These are phyloP conservation scores for Pristionchus fissidentatus DNA, from an alignment of 2,888 invertebrate species.

Conservation along the genomic window DNA sequence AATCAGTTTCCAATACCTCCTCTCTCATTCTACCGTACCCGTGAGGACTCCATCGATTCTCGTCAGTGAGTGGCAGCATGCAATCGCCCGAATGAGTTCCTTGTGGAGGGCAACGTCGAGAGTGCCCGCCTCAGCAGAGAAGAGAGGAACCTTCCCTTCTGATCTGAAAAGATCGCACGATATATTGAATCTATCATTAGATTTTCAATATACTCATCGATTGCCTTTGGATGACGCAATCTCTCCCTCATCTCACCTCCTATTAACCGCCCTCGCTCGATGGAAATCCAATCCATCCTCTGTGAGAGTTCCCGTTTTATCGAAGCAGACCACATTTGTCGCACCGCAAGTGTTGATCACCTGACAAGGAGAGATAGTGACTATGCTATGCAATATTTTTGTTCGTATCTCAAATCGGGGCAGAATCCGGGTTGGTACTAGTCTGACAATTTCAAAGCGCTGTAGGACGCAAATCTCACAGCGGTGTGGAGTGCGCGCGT, in stretches of 20 bases:
- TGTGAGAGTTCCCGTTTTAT: slow-evolving; percentile 77
- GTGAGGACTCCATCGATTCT: slow-evolving; percentile 88
- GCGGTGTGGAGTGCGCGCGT: too few relatives aligned
- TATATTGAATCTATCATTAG: too few relatives aligned
- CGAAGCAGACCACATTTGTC: slow-evolving; percentile 78
- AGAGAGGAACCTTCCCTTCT: background rate
- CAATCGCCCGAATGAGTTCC: slow-evolving; percentile 69
- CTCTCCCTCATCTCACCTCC: background rate
- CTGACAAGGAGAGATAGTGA: too few relatives aligned
- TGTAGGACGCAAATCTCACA: too few relatives aligned
- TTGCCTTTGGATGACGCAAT: too few relatives aligned
- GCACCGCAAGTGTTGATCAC: slow-evolving; percentile 78
- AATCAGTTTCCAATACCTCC: background rate
- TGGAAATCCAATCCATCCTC: slow-evolving; percentile 76
- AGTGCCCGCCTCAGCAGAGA: slow-evolving; percentile 15
- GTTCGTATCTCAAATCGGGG: too few relatives aligned
- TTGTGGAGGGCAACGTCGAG: slow-evolving; percentile 52
- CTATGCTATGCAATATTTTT: background rate
- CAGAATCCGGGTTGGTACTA: too few relatives aligned
- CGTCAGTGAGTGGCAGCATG: slow-evolving; percentile 71
- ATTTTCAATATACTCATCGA: background rate
- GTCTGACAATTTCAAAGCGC: too few relatives aligned
- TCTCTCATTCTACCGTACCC: slow-evolving; percentile 78
- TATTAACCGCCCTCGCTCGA: slow-evolving; percentile 56
- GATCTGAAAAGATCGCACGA: background rate